Evolutionary conservation across 2,113 vertebrate species (phyloP), one percentile per base, ranked within the genome.

Genomic region (Prochilodus magdalenae): DNA sequence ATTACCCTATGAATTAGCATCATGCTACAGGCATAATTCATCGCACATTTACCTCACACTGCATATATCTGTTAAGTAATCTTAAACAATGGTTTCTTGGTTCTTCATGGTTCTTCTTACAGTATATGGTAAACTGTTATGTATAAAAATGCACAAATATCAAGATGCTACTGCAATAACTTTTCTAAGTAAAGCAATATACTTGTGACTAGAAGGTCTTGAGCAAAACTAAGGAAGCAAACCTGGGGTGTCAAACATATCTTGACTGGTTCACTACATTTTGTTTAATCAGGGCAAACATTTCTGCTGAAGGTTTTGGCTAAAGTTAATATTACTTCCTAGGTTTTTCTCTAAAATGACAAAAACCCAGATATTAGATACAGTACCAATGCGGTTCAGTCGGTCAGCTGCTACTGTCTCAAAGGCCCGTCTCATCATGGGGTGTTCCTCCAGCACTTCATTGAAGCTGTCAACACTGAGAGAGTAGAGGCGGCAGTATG

Each of bases 401-500:
- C 98, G 91, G 89, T 99, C 98, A 75, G 97, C 95, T 55, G 98
- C 98, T 14, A 99, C 98, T 0, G 97, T 98, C 93, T 99, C 98
- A 0, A 99, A 99, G 81, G 98, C 98, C 26, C 97, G 92, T 6
- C 98, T 91, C 98, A 99, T 99, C 97, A 98, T 99, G 0, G 98
- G 98, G 27, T 98, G 97, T 82, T 98, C 97, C 87, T 99, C 98
- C 53, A 99, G 92, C 84, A 99, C 98, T 40, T 98, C 97, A 0
- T 99, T 98, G 90, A 99, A 99, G 66, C 96, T 97, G 73, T 98
- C 98, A 90, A 99, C 97, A 0, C 97, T 95, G 63, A 99, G 91
- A 0, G 98, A 99, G 90, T 99, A 99, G 33, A 99, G 94, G 77
- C 98, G 96, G 87, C 98, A 99, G 81, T 99, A 99, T n/a, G 98